These are phyloP conservation scores for Symphodus melops DNA, from an alignment of 2,113 vertebrate species.

Conservation along the genomic window DNA sequence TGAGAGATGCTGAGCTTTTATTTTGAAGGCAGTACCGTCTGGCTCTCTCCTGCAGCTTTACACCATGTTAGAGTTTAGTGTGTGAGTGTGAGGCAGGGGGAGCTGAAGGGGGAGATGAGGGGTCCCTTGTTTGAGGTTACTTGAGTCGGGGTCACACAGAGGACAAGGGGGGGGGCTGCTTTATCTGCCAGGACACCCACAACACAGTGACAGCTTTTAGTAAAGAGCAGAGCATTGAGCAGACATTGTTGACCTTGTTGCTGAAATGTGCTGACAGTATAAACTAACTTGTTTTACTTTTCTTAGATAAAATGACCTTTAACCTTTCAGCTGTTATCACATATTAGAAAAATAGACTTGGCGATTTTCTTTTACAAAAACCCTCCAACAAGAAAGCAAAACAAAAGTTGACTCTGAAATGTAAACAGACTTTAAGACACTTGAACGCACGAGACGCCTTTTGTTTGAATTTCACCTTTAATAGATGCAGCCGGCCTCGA, in stretches of 20 bases:
- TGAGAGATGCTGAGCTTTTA: constrained; percentile 30
- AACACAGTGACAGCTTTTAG: no score
- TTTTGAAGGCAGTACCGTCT: constrained; percentile 19
- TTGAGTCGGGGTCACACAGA: constrained; percentile 43
- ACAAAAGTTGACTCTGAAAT: not conserved
- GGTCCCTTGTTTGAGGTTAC: constrained; percentile 5
- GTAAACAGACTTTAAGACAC: not conserved
- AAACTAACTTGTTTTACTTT: no score
- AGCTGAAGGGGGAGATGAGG: not conserved
- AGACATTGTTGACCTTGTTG: no score
- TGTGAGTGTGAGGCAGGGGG: not conserved
- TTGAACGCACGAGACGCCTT: not conserved
- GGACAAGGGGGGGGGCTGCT: constrained; percentile 44
- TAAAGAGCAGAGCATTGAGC: no score
- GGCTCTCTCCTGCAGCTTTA: constrained; percentile 1
- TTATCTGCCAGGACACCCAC: not conserved
- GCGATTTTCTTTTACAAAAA: not conserved
- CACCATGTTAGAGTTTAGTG: not conserved
- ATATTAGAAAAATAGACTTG: no score
- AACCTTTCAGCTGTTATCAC: no score
- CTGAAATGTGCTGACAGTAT: no score
- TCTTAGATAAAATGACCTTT: no score
- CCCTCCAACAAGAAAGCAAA: not conserved
- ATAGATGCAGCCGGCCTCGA: constrained; percentile 79
- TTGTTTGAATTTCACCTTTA: constrained; percentile 85